Percentiles rank a stretch among this genome's conserved stretches.
Evolutionary conservation across 2,888 invertebrate genomes (phyloP).

Genomic region (Calliphora vomitoria): DNA sequence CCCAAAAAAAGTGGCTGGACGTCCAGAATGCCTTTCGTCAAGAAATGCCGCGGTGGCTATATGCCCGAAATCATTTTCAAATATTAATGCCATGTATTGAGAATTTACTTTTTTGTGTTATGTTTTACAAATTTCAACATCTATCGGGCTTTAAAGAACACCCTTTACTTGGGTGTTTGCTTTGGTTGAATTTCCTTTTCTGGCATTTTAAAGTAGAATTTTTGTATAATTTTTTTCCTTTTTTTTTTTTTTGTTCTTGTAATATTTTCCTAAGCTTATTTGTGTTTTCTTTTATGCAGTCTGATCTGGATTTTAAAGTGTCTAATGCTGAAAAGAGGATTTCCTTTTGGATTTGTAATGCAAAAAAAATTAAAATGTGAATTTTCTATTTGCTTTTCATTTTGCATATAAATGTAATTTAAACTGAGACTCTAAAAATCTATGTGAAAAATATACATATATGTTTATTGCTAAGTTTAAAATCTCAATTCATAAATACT

Average conservation of each 20-base stretch:
- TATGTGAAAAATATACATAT: not conserved
- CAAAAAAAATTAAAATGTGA: not conserved
- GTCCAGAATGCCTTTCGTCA: too few relatives aligned
- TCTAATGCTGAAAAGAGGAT: constrained; percentile 14
- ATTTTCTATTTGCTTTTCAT: not conserved
- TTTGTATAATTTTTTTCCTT: too few relatives aligned
- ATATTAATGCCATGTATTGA: too few relatives aligned
- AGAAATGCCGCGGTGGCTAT: too few relatives aligned
- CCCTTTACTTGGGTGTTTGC: not conserved
- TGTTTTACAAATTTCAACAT: too few relatives aligned
- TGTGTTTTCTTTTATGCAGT: not conserved
- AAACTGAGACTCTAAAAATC: not conserved
- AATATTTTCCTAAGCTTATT: constrained; percentile 15
- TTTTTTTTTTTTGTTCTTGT: not conserved
- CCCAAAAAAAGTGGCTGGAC: too few relatives aligned
- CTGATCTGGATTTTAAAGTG: not conserved
- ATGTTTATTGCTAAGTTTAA: not conserved
- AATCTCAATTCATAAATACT: not conserved
- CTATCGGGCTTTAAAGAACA: too few relatives aligned
- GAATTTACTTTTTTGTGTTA: too few relatives aligned
- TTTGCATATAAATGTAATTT: not conserved
- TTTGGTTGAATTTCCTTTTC: not conserved
- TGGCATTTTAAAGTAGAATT: not conserved
- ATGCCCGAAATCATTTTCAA: too few relatives aligned
- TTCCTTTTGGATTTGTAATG: not conserved